phyloP scores from a whole-genome alignment of 2,797 vertebrate genomes.

The Pangasius macronema region DNA sequence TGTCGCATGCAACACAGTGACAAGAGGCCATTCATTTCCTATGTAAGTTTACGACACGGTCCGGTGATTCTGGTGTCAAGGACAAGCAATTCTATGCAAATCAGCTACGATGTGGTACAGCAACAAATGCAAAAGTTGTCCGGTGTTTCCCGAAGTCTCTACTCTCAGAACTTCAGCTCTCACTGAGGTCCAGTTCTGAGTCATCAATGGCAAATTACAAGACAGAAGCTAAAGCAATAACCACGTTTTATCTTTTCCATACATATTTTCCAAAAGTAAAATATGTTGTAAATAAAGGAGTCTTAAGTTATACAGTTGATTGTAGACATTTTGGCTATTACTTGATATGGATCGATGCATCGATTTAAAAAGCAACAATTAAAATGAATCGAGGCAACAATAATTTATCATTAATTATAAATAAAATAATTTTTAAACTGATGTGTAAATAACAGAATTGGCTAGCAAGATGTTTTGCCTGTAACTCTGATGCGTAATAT shows the following conservation, averaged over 20 bases:
- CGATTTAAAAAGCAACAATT: neutral
- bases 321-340: neutral
- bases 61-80: neutral
- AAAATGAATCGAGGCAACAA: neutral
- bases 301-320: neutral
- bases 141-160: neutral
- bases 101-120: neutral
- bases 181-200: too few relatives aligned
- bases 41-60: too few relatives aligned
- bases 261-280: neutral
- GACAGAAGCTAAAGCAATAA: too few relatives aligned
- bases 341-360: neutral
- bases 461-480: neutral
- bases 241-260: neutral
- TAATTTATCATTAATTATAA: neutral
- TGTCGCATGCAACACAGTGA: neutral
- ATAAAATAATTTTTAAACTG: neutral
- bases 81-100: neutral
- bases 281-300: neutral
- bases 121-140: neutral
- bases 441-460: neutral
- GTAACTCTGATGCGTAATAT: neutral
- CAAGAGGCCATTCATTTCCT: neutral
- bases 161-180: neutral
- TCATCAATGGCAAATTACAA: neutral